Evolutionary conservation across 2,888 invertebrate genomes (phyloP).

Genomic region (Amblyjoppa fuscipennis): DNA sequence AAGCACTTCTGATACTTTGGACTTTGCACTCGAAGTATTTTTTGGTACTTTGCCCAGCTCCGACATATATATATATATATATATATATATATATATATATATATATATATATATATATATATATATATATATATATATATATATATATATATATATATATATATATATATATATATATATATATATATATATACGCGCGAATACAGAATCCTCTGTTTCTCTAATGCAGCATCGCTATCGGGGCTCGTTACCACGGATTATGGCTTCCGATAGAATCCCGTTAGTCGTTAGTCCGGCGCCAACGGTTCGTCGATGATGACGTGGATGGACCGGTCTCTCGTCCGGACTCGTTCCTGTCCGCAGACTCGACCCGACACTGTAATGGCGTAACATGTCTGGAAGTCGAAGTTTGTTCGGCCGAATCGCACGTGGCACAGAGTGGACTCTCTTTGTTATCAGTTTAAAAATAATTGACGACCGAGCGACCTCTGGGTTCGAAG

Average conservation of each 20-base stretch:
- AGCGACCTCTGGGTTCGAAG: background rate
- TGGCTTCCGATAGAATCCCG: constrained; percentile 52
- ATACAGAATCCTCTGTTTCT: background rate
- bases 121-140: too few relatives aligned
- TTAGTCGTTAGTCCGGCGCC: constrained; percentile 58
- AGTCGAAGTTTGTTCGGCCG: background rate
- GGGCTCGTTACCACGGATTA: background rate
- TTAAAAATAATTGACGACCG: background rate
- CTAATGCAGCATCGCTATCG: background rate
- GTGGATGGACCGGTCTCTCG: constrained; percentile 45
- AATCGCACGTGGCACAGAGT: background rate
- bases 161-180: too few relatives aligned
- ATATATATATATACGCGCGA: background rate
- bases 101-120: too few relatives aligned
- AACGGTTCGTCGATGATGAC: constrained; percentile 53
- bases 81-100: too few relatives aligned
- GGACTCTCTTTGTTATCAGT: background rate
- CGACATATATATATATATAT: too few relatives aligned
- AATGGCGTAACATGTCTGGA: constrained; percentile 4
- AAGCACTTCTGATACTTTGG: too few relatives aligned
- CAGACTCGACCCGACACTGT: background rate
- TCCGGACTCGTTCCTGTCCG: constrained; percentile 13
- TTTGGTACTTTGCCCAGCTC: too few relatives aligned
- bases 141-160: too few relatives aligned
- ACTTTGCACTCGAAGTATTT: too few relatives aligned